A percentile compares a stretch with the other conserved stretches of the same genome.
These are phyloP conservation scores for Drosophila parabipectinata DNA, from an alignment of 1,140 invertebrate genomes.

Conservation along the genomic window DNA sequence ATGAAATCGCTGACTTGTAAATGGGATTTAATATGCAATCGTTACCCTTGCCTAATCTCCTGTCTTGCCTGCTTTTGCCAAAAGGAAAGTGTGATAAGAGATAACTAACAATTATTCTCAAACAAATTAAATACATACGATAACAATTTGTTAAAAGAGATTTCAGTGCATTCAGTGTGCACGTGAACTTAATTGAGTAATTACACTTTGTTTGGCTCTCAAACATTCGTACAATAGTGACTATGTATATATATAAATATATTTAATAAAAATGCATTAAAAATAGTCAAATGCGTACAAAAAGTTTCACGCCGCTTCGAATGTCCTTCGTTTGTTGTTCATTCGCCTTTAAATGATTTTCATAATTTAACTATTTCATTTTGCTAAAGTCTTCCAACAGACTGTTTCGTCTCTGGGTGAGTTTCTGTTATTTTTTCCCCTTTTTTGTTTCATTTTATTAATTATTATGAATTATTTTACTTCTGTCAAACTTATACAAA, in stretches of 20 bases:
- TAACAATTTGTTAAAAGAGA: constrained; percentile 73
- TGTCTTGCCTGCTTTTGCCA: constrained; percentile 36
- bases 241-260: constrained; percentile 42
- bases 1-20: constrained; percentile 31
- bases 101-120: constrained; percentile 66
- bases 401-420: constrained; percentile 25
- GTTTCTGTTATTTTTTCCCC: constrained; percentile 28
- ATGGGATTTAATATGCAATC: constrained; percentile 40
- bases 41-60: constrained; percentile 29
- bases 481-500: constrained; percentile 69
- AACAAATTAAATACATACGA: constrained; percentile 63
- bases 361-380: constrained; percentile 80
- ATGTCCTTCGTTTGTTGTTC: constrained; percentile 11
- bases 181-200: constrained; percentile 64
- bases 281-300: constrained; percentile 81
- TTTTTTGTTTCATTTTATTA: constrained; percentile 12
- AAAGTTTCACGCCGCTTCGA: constrained; percentile 67
- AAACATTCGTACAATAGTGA: constrained; percentile 60
- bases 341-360: constrained; percentile 55
- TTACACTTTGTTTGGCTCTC: constrained; percentile 50
- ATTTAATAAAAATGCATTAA: constrained; percentile 75
- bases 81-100: constrained; percentile 60
- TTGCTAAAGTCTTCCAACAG: constrained; percentile 66
- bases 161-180: constrained; percentile 34
- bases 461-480: constrained; percentile 36